Percentiles rank a stretch among this genome's conserved stretches.
Evolutionary conservation across 2,888 invertebrate species (phyloP).

Genomic region (Macrophya alboannulata): DNA sequence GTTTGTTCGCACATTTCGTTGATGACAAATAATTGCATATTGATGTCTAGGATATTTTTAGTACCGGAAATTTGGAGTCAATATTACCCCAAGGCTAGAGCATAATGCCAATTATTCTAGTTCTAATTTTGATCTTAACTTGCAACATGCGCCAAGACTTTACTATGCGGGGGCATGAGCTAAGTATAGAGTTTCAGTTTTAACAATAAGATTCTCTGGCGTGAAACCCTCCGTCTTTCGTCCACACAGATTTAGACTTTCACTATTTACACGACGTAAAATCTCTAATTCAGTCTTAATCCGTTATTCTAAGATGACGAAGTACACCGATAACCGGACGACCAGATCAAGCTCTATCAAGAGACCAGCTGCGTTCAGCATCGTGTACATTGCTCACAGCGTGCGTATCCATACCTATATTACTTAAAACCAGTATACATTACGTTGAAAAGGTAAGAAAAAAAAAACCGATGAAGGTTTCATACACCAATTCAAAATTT

Average conservation of each 20-base stretch:
- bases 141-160: slow-evolving; percentile 3
- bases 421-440: not conserved
- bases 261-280: not conserved
- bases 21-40: not conserved
- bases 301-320: slow-evolving; percentile 38
- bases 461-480: not conserved
- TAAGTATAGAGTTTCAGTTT: slow-evolving; percentile 49
- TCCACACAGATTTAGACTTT: slow-evolving; percentile 9
- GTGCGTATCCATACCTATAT: slow-evolving; percentile 31
- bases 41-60: slow-evolving; percentile 30
- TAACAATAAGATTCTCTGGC: slow-evolving; percentile 41
- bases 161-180: slow-evolving; percentile 18
- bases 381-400: slow-evolving; percentile 41
- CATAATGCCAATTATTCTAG: slow-evolving; percentile 45
- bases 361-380: slow-evolving; percentile 28
- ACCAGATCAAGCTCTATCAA: slow-evolving; percentile 3
- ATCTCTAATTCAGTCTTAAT: slow-evolving; percentile 6
- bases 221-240: slow-evolving; percentile 22
- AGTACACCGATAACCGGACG: not conserved
- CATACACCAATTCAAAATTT: not conserved
- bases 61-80: slow-evolving; percentile 29
- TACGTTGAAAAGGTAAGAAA: not conserved
- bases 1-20: not conserved
- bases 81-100: slow-evolving; percentile 2
- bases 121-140: slow-evolving; percentile 42